phyloP scores from a whole-genome alignment of 2,888 invertebrate species.

The Pyrrhia umbra region DNA sequence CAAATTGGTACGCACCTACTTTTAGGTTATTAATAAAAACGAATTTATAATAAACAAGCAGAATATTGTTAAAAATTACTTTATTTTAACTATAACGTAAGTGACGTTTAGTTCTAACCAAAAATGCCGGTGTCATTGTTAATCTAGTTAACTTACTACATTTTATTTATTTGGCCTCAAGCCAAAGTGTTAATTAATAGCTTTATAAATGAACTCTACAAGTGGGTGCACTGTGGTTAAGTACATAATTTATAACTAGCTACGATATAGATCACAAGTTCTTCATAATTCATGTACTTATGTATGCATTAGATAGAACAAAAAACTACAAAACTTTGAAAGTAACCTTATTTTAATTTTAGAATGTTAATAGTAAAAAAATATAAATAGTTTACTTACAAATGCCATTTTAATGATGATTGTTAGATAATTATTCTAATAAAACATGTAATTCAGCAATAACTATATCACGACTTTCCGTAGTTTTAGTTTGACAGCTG shows the following conservation, averaged over 20 bases:
- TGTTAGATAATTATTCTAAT: conserved; percentile 13
- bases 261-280: background rate
- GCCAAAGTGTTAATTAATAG: background rate
- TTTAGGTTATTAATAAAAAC: too few species aligned
- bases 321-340: conserved; percentile 16
- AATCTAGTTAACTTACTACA: background rate
- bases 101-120: background rate
- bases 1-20: too few species aligned
- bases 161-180: conserved; percentile 6
- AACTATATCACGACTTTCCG: conserved; percentile 46
- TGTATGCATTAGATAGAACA: background rate
- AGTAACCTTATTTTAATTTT: conserved; percentile 41
- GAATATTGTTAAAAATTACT: too few species aligned
- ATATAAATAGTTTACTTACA: conserved; percentile 70
- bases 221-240: background rate
- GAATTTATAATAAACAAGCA: too few species aligned
- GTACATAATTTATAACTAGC: background rate
- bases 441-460: conserved; percentile 24
- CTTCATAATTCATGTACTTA: background rate
- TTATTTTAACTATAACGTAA: too few species aligned
- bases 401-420: conserved; percentile 69
- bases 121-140: background rate
- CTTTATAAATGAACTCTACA: background rate
- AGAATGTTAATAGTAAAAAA: background rate
- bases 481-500: conserved; percentile 76